These are phyloP conservation scores for Doryteuthis pealeii DNA, from an alignment of 1,140 invertebrate species.

Conservation along the genomic window DNA sequence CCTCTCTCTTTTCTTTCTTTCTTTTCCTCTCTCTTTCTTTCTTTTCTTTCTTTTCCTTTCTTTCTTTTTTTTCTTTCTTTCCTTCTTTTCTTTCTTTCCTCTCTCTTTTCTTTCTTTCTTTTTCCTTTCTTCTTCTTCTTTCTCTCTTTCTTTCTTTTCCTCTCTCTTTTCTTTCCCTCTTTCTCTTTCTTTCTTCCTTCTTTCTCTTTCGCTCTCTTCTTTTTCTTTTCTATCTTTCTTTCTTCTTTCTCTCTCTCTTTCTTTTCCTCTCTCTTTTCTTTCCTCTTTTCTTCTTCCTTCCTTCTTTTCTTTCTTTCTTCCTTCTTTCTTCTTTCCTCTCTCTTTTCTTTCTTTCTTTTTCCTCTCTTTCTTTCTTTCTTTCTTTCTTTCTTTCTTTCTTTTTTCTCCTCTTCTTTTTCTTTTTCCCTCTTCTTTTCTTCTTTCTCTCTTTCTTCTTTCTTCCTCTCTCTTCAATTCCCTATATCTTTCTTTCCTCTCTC, in stretches of 20 bases:
- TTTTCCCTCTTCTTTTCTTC: background rate
- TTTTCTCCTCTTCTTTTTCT: background rate
- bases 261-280: background rate
- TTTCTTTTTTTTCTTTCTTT: too few relatives aligned
- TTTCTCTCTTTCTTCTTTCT: background rate
- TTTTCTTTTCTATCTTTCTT: background rate
- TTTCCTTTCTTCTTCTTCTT: too few relatives aligned
- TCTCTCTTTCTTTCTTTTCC: too few relatives aligned
- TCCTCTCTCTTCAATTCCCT: background rate
- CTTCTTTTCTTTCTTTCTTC: constrained; percentile 10
- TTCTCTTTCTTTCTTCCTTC: background rate
- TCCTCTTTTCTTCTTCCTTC: background rate
- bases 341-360: background rate
- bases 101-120: too few relatives aligned
- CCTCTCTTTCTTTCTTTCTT: background rate
- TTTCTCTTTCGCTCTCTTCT: background rate
- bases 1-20: too few relatives aligned
- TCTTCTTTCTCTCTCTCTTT: background rate
- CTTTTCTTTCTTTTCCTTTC: too few relatives aligned
- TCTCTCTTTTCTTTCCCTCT: background rate
- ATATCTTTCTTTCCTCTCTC: background rate
- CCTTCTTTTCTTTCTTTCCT: too few relatives aligned
- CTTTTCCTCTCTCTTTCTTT: too few relatives aligned
- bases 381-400: background rate
- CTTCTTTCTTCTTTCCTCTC: constrained; percentile 8